Evolutionary conservation across 35 echinoderm and acorn worm species (phyloP).

Genomic region (Amphiura filiformis): DNA sequence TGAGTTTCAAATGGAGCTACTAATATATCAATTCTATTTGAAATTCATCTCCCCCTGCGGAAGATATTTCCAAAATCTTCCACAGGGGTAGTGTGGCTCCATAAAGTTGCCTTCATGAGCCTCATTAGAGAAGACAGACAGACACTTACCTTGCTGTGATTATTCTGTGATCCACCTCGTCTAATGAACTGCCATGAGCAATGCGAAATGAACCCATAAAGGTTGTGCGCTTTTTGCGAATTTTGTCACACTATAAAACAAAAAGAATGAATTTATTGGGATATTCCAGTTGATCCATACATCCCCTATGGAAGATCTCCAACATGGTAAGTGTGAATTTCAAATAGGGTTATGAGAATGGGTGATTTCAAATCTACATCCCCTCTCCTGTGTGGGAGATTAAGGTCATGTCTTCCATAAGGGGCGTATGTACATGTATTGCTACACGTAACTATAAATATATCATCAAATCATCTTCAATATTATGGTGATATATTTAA

Average conservation of each 20-base stretch:
- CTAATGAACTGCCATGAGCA: slow-evolving; percentile 43
- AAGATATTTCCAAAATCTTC: too few species aligned
- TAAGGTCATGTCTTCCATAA: too few species aligned
- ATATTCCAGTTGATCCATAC: not conserved
- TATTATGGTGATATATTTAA: not conserved
- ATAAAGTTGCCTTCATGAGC: not conserved
- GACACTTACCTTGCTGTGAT: slow-evolving; percentile 44
- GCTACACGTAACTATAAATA: not conserved
- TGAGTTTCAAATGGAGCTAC: too few species aligned
- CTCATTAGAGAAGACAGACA: not conserved
- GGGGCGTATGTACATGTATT: not conserved
- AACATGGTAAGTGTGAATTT: not conserved
- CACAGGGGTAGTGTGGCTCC: too few species aligned
- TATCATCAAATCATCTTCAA: not conserved
- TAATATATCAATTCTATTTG: too few species aligned
- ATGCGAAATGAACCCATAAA: slow-evolving; percentile 57
- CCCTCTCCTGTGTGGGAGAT: too few species aligned
- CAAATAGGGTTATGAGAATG: too few species aligned
- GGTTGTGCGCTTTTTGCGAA: too few species aligned
- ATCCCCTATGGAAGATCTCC: not conserved
- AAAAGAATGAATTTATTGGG: not conserved
- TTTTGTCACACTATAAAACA: too few species aligned
- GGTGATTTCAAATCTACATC: too few species aligned
- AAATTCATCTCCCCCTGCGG: too few species aligned
- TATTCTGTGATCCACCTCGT: slow-evolving; percentile 59